Evolutionary conservation across 2,797 vertebrate genomes (phyloP).

Genomic region (Discoglossus pictus): DNA sequence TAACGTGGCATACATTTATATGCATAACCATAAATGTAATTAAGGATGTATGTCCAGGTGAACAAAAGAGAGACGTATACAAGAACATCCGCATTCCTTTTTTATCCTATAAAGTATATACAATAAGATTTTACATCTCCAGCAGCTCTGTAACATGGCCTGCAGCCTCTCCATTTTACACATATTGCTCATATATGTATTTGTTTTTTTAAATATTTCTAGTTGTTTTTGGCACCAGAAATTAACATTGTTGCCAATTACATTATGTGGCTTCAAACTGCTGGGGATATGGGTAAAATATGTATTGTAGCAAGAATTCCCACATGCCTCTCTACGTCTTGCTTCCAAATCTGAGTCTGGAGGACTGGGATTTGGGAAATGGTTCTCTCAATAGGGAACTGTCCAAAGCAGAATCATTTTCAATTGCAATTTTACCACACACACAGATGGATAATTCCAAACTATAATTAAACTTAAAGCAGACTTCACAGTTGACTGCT

Average conservation of each 20-base stretch:
- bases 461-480: slow-evolving; percentile 37
- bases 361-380: slow-evolving; percentile 24
- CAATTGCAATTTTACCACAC: slow-evolving; percentile 35
- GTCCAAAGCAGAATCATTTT: slow-evolving; percentile 29
- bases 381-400: slow-evolving; percentile 34
- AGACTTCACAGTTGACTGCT: slow-evolving; percentile 23
- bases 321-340: slow-evolving; percentile 13
- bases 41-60: too few relatives aligned
- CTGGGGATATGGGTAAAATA: slow-evolving; percentile 9
- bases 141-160: too few relatives aligned
- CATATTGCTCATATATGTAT: too few relatives aligned
- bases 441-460: slow-evolving; percentile 32
- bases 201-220: slow-evolving; percentile 17
- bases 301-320: slow-evolving; percentile 21
- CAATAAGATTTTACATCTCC: too few relatives aligned
- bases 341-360: slow-evolving; percentile 7
- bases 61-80: too few relatives aligned
- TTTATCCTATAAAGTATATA: too few relatives aligned
- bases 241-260: not conserved
- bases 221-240: slow-evolving; percentile 19
- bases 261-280: slow-evolving; percentile 16
- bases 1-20: too few relatives aligned
- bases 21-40: too few relatives aligned
- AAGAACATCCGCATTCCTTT: too few relatives aligned
- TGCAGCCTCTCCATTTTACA: too few relatives aligned